These are phyloP conservation scores for Psix sp. DNA, from an alignment of 1,140 invertebrate genomes.

Conservation along the genomic window DNA sequence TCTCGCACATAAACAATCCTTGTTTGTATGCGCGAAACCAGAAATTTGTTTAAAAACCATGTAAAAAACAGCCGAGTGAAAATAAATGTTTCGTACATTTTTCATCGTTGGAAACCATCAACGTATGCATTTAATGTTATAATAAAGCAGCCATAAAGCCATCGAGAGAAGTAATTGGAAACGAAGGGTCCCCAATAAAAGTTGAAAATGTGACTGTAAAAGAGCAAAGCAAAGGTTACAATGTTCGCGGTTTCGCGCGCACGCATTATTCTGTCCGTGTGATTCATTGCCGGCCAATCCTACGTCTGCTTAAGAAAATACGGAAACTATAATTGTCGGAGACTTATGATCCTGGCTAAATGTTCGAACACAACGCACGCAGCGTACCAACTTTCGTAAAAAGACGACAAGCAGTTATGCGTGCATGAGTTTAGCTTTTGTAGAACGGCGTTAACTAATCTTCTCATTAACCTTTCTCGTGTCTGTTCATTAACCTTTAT, in stretches of 20 bases:
- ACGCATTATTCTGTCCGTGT: conserved; percentile 70
- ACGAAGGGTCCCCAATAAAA: conserved; percentile 32
- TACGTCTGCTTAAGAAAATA: conserved; percentile 70
- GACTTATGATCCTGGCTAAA: conserved; percentile 67
- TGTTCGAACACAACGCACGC: conserved; percentile 44
- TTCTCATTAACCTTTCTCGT: conserved; percentile 60
- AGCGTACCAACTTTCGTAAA: conserved; percentile 59
- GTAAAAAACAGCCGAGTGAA: no score
- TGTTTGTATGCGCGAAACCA: no score
- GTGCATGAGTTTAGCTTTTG: conserved; percentile 13
- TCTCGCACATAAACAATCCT: no score
- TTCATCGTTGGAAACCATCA: background rate
- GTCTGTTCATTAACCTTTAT: conserved; percentile 58
- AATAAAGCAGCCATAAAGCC: conserved; percentile 25
- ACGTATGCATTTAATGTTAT: conserved; percentile 7
- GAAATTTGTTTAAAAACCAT: no score
- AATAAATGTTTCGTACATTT: conserved; percentile 1
- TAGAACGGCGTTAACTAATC: conserved; percentile 46
- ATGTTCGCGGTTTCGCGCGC: conserved; percentile 34
- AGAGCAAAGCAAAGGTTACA: conserved; percentile 29
- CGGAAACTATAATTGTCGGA: conserved; percentile 72
- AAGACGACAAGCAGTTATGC: conserved; percentile 49
- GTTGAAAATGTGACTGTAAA: conserved; percentile 43
- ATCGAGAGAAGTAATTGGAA: conserved; percentile 25
- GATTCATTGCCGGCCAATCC: conserved; percentile 71